phyloP scores from a whole-genome alignment of 2,888 invertebrate species.

The Diarsia dahlii region DNA sequence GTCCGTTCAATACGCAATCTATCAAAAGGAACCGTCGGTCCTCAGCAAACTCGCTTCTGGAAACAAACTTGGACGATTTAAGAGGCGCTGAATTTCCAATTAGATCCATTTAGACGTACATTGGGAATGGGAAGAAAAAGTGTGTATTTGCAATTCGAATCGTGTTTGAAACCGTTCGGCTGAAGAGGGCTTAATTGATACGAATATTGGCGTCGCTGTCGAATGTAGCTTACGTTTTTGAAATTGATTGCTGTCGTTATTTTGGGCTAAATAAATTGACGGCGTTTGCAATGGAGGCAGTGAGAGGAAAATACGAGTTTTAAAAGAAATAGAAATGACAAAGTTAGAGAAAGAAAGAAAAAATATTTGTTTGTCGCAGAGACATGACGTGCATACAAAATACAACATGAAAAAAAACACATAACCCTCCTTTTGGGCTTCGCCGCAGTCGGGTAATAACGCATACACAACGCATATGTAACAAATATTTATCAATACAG shows the following conservation, averaged over 20 bases:
- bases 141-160: conserved; percentile 85
- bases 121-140: conserved; percentile 75
- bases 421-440: too few species aligned
- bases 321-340: not conserved
- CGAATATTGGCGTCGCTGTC: conserved; percentile 73
- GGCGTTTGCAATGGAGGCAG: conserved; percentile 15
- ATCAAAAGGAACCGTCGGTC: conserved; percentile 63
- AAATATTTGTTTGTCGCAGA: too few species aligned
- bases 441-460: too few species aligned
- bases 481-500: too few species aligned
- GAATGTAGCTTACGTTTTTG: conserved; percentile 51
- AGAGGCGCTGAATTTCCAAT: conserved; percentile 80
- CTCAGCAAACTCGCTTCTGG: conserved; percentile 44
- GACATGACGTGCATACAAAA: too few species aligned
- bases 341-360: not conserved
- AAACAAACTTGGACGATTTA: conserved; percentile 67
- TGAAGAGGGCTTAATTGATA: conserved; percentile 85
- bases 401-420: too few species aligned
- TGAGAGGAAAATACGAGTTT: conserved; percentile 3
- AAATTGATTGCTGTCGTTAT: conserved; percentile 56
- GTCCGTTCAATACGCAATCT: conserved; percentile 39
- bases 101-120: conserved; percentile 78
- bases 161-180: conserved; percentile 75
- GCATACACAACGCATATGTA: too few species aligned
- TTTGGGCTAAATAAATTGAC: conserved; percentile 36